Conservation (phyloP, 2,888 invertebrate genomes). For the Dendrolimus pini region DNA sequence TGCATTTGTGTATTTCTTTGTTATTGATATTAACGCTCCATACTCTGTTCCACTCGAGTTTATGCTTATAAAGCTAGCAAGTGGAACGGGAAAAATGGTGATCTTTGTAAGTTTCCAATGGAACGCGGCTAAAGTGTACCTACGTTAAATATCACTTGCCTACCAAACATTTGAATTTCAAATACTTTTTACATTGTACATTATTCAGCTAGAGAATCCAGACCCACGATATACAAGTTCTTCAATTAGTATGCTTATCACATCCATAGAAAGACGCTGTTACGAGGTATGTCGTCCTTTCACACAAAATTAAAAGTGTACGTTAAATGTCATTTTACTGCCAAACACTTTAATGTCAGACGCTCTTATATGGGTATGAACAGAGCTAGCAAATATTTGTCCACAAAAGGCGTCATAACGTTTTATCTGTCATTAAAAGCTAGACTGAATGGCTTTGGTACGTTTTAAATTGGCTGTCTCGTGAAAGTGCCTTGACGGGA, state of each 20-base stretch:
- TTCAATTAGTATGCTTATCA: too few species aligned
- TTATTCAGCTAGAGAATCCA: too few species aligned
- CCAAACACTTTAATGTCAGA: background rate
- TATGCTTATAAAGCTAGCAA: too few species aligned
- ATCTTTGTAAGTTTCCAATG: too few species aligned
- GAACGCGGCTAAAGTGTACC: too few species aligned
- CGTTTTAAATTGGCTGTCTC: constrained; percentile 45
- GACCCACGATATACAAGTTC: too few species aligned
- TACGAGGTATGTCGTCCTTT: too few species aligned
- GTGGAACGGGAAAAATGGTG: too few species aligned
- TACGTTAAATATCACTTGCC: background rate
- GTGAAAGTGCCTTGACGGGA: constrained; percentile 27
- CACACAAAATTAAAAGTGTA: background rate
- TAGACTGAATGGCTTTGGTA: constrained; percentile 25
- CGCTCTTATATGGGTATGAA: background rate
- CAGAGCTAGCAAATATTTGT: background rate
- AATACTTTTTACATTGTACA: background rate
- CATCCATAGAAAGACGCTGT: too few species aligned
- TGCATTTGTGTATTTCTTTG: too few species aligned
- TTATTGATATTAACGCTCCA: too few species aligned
- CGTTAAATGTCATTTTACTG: background rate
- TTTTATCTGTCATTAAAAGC: constrained; percentile 33
- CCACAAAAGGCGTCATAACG: constrained; percentile 15
- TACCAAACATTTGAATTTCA: background rate
- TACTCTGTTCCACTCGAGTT: too few species aligned